phyloP scores from a whole-genome alignment of 1,140 invertebrate species.

The Trachelipus rathkii region DNA sequence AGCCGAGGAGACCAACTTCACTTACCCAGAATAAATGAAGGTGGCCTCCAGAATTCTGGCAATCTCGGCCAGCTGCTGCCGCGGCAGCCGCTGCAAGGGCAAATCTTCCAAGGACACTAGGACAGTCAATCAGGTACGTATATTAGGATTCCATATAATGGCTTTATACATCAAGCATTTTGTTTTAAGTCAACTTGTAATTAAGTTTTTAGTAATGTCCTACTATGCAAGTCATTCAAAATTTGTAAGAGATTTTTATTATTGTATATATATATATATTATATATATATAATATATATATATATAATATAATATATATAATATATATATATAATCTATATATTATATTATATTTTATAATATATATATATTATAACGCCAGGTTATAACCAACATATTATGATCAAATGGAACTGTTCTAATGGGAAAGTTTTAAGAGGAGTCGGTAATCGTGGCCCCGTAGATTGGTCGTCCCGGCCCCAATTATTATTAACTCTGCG shows the following conservation, averaged over 20 bases:
- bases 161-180: too few relatives aligned
- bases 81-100: slow-evolving; percentile 38
- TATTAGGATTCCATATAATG: too few relatives aligned
- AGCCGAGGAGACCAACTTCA: slow-evolving; percentile 39
- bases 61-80: slow-evolving; percentile 31
- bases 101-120: slow-evolving; percentile 31
- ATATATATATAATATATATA: too few relatives aligned
- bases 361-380: too few relatives aligned
- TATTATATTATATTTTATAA: too few relatives aligned
- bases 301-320: too few relatives aligned
- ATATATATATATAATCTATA: too few relatives aligned
- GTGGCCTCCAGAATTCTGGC: slow-evolving; percentile 41
- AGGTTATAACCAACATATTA: slow-evolving; percentile 54
- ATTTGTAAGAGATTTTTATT: too few relatives aligned
- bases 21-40: slow-evolving; percentile 45
- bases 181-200: too few relatives aligned
- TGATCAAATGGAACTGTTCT: slow-evolving; percentile 75
- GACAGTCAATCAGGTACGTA: slow-evolving; percentile 38
- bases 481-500: slow-evolving; percentile 66
- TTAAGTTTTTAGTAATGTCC: too few relatives aligned
- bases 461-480: slow-evolving; percentile 86
- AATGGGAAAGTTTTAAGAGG: slow-evolving; percentile 72
- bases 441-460: slow-evolving; percentile 65
- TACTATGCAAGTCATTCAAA: too few relatives aligned
- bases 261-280: too few relatives aligned